phyloP scores from a whole-genome alignment of 2,113 vertebrate species.

The Sialia sialis region DNA sequence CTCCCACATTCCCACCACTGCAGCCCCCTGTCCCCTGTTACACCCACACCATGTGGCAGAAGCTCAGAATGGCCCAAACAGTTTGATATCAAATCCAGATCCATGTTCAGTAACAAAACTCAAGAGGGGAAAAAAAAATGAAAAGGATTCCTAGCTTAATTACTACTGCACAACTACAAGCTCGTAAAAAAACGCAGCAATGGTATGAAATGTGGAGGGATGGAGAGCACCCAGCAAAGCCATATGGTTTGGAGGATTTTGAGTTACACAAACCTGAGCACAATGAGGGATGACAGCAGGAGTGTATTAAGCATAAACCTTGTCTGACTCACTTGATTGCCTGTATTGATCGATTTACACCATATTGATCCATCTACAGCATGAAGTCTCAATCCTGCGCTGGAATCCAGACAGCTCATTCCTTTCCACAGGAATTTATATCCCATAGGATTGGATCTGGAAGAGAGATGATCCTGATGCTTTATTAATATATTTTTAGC shows the following conservation, averaged over 20 bases:
- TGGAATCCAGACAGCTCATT: not conserved
- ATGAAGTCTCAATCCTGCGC: not conserved
- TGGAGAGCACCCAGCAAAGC: not conserved
- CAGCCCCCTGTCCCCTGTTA: not conserved
- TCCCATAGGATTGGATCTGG: not conserved
- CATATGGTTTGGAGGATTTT: not conserved
- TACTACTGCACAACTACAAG: not conserved
- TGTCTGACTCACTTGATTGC: constrained; percentile 3
- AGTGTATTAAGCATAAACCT: constrained; percentile 23
- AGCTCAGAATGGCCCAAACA: not conserved
- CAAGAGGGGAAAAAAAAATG: too few relatives aligned
- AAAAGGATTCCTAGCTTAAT: not conserved
- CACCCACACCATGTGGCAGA: not conserved
- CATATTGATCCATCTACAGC: not conserved
- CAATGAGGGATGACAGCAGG: not conserved
- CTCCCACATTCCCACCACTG: not conserved
- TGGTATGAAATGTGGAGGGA: not conserved
- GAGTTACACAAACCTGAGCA: not conserved
- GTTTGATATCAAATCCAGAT: not conserved
- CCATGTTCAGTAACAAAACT: not conserved
- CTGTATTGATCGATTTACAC: constrained; percentile 25
- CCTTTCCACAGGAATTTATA: not conserved
- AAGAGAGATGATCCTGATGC: not conserved
- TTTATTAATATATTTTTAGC: not conserved
- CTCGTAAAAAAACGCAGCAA: not conserved